Evolutionary conservation across 2,113 vertebrate species (phyloP).

Genomic region (Pterophyllum scalare): DNA sequence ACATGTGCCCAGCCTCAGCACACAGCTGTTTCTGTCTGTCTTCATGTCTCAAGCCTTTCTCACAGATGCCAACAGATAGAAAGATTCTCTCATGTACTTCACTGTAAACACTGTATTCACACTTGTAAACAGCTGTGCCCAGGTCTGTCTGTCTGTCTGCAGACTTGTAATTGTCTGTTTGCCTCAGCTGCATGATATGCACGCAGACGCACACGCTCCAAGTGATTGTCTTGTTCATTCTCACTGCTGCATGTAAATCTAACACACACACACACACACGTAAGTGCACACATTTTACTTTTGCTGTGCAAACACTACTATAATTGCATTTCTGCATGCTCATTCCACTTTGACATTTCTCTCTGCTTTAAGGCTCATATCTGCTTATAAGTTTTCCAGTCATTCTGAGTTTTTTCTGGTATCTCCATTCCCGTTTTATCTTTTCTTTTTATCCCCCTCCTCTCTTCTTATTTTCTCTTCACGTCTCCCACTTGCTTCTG

Average conservation of each 20-base stretch:
- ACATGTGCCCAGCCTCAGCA: constrained; percentile 61
- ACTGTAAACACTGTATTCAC: constrained; percentile 55
- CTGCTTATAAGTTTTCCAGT: constrained; percentile 25
- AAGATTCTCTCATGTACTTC: constrained; percentile 41
- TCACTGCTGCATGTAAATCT: constrained; percentile 38
- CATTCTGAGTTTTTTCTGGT: constrained; percentile 59
- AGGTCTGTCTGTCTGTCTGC: constrained; percentile 81
- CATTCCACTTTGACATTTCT: constrained; percentile 46
- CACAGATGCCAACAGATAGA: constrained; percentile 43
- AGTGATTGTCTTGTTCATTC: constrained; percentile 49
- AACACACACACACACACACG: neutral
- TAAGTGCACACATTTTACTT: neutral
- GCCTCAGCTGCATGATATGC: constrained; percentile 62
- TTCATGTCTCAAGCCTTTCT: constrained; percentile 58
- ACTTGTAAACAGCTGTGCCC: constrained; percentile 75
- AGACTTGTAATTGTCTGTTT: constrained; percentile 70
- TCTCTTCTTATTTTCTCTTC: constrained; percentile 15
- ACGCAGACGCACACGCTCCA: constrained; percentile 48
- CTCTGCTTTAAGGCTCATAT: constrained; percentile 51
- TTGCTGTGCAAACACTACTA: constrained; percentile 17
- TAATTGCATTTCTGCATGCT: constrained; percentile 29
- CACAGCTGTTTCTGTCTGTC: constrained; percentile 58
- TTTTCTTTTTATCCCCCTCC: neutral
- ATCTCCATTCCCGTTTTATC: constrained; percentile 45
- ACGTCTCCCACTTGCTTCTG: constrained; percentile 4